Base-by-base conservation (phyloP, 2,797 vertebrate species). In the Dipus sagitta region DNA sequence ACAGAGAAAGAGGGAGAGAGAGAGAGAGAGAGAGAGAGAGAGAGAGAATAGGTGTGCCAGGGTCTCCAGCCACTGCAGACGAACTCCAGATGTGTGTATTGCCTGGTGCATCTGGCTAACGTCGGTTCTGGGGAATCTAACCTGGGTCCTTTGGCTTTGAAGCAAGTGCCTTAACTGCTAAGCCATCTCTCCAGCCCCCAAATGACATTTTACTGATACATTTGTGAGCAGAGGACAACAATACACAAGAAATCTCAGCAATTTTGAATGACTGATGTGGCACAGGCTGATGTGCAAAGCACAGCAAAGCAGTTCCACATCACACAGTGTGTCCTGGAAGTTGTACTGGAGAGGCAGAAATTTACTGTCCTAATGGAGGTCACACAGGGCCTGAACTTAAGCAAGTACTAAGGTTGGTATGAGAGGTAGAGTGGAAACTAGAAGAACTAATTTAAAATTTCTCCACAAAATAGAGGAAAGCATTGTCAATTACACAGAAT, bases 401-500 rank as follows among this genome's bases (percentile, higher is more conserved):
- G 38, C 11, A 82, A 94, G 13, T 54, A 70, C 38, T 20, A 70
- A 32, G 15, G 18, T 4, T 71, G 42, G 47, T 26, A 4, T 78
- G 38, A 62, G 47, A 87, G 7, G 23, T 28, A 87, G 26, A 80
- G n/a, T 20, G 42, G 32, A 82, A 91, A 82, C 13, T n/a, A 74
- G 18, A 20, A 23, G 17, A 87, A 92, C 42, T 77, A 52, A 87
- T 77, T 78, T 14, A 34, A 85, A 77, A 64, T 17, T 6, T 77
- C 34, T 93, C 54, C 76, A 7, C 47, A n/a, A 90, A 90, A 62
- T 6, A 80, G 60, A 82, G 64, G 62, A 93, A 93, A 92, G 28
- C 17, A 12, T 38, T 14, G 54, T 74, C 30, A 90, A 82, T 23
- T 47, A 28, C 18, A n/a, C 23, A 87, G 79, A 93, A 67, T 72